Evolutionary conservation across 2,888 invertebrate species (phyloP).

Genomic region (Malachius bipustulatus): DNA sequence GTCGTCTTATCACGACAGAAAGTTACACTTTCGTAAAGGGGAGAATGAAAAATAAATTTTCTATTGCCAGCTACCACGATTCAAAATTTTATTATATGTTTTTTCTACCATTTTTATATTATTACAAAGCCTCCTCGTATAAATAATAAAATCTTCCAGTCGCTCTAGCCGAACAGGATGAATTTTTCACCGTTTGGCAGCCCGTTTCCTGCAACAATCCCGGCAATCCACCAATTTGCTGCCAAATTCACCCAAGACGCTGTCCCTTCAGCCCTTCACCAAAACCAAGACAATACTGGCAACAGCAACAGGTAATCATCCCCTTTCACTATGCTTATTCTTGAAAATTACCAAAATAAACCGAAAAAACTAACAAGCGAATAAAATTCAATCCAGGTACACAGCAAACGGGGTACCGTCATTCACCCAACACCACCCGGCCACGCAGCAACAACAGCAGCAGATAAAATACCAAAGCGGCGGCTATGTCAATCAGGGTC

Average conservation of each 20-base stretch:
- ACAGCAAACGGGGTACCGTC: conserved; percentile 40
- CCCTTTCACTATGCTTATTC: no score
- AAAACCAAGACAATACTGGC: conserved; percentile 24
- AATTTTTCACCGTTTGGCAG: conserved; percentile 80
- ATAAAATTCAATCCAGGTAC: conserved; percentile 29
- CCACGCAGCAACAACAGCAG: conserved; percentile 28
- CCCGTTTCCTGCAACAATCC: conserved; percentile 64
- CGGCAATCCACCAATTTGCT: conserved; percentile 73
- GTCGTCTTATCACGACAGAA: no score
- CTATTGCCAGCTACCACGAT: no score
- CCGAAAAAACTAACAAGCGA: conserved; percentile 1
- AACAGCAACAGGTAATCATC: conserved; percentile 8
- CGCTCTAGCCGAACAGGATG: conserved; percentile 39
- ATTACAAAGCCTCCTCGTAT: no score
- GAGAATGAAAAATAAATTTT: no score
- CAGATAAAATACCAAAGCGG: conserved; percentile 28
- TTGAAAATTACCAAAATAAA: no score
- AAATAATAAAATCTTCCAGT: no score
- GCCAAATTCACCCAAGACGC: conserved; percentile 51
- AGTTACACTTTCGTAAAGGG: no score
- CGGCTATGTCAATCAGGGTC: conserved; percentile 29
- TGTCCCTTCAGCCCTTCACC: conserved; percentile 13
- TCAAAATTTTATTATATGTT: no score
- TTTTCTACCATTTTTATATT: no score
- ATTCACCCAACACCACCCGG: conserved; percentile 36